Conservation (phyloP, 23 tunicate genomes). For the Trididemnum nubilum region DNA sequence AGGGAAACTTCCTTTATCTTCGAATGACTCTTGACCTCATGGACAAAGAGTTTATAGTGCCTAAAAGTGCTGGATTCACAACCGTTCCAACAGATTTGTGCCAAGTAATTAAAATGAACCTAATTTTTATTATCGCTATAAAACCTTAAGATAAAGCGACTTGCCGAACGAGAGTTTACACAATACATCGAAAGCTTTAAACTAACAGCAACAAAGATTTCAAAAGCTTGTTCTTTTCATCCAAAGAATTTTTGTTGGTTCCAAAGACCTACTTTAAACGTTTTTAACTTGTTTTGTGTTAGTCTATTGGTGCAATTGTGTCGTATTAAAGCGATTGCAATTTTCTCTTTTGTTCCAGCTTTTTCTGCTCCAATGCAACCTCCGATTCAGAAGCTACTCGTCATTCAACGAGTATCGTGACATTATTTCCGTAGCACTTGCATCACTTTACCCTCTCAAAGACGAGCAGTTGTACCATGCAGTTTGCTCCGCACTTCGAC, state of each 20-base stretch:
- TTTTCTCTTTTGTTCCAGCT: constrained; percentile 32
- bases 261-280: too few species aligned
- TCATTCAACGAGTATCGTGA: constrained; percentile 79
- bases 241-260: too few species aligned
- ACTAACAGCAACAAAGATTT: too few species aligned
- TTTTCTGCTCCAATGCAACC: constrained; percentile 80
- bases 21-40: constrained; percentile 89
- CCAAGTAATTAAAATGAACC: constrained; percentile 57
- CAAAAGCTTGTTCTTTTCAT: too few species aligned
- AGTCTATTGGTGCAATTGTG: too few species aligned
- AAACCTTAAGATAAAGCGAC: too few species aligned
- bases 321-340: background rate
- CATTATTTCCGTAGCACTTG: constrained; percentile 76
- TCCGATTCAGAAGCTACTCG: constrained; percentile 66
- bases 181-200: too few species aligned
- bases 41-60: constrained; percentile 63
- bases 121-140: too few species aligned
- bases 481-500: constrained; percentile 42
- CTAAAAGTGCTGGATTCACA: constrained; percentile 89
- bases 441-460: constrained; percentile 88
- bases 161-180: too few species aligned
- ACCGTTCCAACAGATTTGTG: constrained; percentile 63
- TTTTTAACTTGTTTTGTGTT: too few species aligned
- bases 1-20: constrained; percentile 89
- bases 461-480: constrained; percentile 93